Conservation (phyloP, 2,113 vertebrate genomes). For the Labeo rohita region DNA sequence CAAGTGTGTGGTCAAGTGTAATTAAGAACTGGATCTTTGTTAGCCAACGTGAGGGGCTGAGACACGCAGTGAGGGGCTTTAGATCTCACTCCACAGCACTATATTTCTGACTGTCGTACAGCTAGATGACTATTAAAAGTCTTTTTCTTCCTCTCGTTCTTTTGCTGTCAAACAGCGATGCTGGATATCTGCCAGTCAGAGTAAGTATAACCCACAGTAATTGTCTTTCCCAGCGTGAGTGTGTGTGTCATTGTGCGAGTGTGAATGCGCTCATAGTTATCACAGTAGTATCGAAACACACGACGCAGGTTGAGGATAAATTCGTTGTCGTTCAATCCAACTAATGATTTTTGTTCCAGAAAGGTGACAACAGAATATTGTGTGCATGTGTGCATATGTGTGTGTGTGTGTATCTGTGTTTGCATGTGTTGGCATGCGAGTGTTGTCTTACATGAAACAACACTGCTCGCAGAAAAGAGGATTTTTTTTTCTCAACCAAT, state of each 20-base stretch:
- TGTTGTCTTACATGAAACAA: conserved; percentile 73
- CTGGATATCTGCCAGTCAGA: conserved; percentile 25
- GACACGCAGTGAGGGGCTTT: background rate
- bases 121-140: background rate
- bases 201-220: conserved; percentile 19
- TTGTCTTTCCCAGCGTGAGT: conserved; percentile 41
- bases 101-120: background rate
- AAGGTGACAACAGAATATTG: conserved; percentile 21
- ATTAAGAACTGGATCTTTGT: background rate
- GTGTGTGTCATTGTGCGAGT: conserved; percentile 26
- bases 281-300: conserved; percentile 47
- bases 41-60: background rate
- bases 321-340: conserved; percentile 65
- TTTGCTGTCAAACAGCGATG: conserved; percentile 23
- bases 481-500: conserved; percentile 74
- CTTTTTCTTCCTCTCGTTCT: background rate
- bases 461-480: conserved; percentile 73
- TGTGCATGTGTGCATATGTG: conserved; percentile 12
- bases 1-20: background rate
- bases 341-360: conserved; percentile 17
- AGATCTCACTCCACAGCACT: background rate
- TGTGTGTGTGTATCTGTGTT: conserved; percentile 32
- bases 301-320: conserved; percentile 49
- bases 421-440: conserved; percentile 51
- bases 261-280: conserved; percentile 42